phyloP scores from a whole-genome alignment of 1,140 invertebrate genomes.

The Listronotus bonariensis region DNA sequence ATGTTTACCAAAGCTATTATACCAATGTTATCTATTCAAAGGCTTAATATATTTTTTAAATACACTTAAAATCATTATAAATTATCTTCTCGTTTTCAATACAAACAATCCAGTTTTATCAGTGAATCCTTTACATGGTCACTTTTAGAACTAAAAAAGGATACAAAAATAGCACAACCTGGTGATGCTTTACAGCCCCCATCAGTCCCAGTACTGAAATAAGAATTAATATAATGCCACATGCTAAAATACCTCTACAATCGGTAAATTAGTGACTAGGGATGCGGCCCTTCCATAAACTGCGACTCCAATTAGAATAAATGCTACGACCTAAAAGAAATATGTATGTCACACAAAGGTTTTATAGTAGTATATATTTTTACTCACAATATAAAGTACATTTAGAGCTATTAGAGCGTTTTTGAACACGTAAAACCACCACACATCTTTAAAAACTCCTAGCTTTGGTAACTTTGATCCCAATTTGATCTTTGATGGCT shows the following conservation, averaged over 20 bases:
- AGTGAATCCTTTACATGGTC: neutral
- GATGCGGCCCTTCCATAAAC: constrained; percentile 85
- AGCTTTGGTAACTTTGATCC: neutral
- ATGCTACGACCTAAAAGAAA: constrained; percentile 80
- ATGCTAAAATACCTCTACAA: constrained; percentile 93
- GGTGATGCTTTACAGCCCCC: constrained; percentile 94
- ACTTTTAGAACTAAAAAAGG: constrained; percentile 64
- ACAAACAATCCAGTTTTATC: neutral
- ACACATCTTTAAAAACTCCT: constrained; percentile 68
- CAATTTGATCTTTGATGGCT: too few relatives aligned
- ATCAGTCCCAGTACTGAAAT: constrained; percentile 88
- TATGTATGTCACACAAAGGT: constrained; percentile 43
- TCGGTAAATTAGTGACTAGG: constrained; percentile 83
- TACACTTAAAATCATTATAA: too few relatives aligned
- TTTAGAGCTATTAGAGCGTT: constrained; percentile 88
- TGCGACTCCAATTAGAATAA: constrained; percentile 88
- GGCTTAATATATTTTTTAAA: too few relatives aligned
- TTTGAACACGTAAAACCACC: constrained; percentile 91
- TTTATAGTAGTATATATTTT: constrained; percentile 3
- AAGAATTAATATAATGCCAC: constrained; percentile 88
- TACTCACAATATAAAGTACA: constrained; percentile 86
- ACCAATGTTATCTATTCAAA: too few relatives aligned
- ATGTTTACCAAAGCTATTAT: too few relatives aligned
- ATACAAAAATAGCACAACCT: constrained; percentile 98
- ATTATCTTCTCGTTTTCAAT: neutral